Evolutionary conservation across 2,888 invertebrate genomes (phyloP).

Genomic region (Acrocyrtus sp.): DNA sequence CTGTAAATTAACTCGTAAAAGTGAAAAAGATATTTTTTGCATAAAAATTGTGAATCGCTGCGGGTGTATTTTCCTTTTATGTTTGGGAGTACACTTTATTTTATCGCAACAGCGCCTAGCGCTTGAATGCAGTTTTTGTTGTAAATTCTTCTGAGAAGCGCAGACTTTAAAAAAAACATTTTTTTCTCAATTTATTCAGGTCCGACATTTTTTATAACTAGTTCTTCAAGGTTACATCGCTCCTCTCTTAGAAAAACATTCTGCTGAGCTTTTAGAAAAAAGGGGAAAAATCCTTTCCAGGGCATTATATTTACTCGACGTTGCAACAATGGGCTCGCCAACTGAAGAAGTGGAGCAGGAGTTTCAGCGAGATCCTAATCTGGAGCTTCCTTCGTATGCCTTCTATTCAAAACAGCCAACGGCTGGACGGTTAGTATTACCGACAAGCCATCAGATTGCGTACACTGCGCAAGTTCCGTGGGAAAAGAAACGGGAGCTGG

Average conservation of each 20-base stretch:
- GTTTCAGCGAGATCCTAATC: constrained; percentile 12
- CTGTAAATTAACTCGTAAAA: constrained; percentile 30
- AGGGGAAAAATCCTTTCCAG: too few species aligned
- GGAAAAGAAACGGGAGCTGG: constrained; percentile 27
- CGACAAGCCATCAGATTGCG: constrained; percentile 43
- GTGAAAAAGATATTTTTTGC: constrained; percentile 5
- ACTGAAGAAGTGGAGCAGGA: not conserved
- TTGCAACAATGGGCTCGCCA: constrained; percentile 12
- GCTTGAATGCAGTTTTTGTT: too few species aligned
- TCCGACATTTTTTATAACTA: not conserved
- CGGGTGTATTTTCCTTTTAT: not conserved
- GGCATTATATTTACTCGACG: too few species aligned
- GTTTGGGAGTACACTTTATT: too few species aligned
- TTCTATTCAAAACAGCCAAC: constrained; percentile 46
- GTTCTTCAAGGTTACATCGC: not conserved
- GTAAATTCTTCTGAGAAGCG: too few species aligned
- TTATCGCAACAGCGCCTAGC: too few species aligned
- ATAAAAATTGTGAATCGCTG: not conserved
- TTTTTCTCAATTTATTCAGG: not conserved
- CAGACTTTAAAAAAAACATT: too few species aligned
- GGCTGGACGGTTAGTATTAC: constrained; percentile 48
- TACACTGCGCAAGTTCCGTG: constrained; percentile 51
- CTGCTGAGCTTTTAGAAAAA: not conserved
- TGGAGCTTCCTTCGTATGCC: constrained; percentile 46
- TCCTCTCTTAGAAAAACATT: not conserved